Evolutionary conservation across 2,797 vertebrate genomes (phyloP).

Genomic region (Karalla daura): DNA sequence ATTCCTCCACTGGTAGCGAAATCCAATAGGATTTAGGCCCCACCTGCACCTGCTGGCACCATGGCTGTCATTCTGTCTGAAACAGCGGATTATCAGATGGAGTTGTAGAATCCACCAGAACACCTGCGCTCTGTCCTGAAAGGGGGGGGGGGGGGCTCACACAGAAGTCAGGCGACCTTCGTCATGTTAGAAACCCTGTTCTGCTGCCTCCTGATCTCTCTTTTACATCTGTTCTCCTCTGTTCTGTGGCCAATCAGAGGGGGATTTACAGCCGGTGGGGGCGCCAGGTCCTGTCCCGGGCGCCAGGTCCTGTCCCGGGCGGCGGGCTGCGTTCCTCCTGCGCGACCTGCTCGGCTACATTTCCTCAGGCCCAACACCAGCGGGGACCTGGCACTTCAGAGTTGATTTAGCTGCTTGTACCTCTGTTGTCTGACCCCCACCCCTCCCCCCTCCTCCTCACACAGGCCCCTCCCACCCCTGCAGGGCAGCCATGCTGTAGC

Average conservation of each 20-base stretch:
- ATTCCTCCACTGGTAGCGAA: too few relatives aligned
- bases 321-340: constrained; percentile 62
- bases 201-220: constrained; percentile 61
- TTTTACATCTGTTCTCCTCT: constrained; percentile 65
- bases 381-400: constrained; percentile 71
- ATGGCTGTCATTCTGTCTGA: too few relatives aligned
- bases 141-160: neutral
- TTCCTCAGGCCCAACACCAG: constrained; percentile 58
- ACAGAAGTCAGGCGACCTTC: constrained; percentile 37
- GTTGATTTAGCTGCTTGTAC: constrained; percentile 71
- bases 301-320: constrained; percentile 49
- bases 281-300: constrained; percentile 37
- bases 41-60: too few relatives aligned
- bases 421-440: constrained; percentile 67
- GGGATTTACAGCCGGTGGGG: constrained; percentile 62
- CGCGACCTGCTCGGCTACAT: constrained; percentile 65
- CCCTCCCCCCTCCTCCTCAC: constrained; percentile 62
- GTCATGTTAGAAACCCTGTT: constrained; percentile 56
- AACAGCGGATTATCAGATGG: too few relatives aligned
- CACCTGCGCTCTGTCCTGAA: neutral
- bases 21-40: constrained; percentile 46
- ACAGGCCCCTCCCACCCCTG: constrained; percentile 47
- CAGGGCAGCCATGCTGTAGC: constrained; percentile 66
- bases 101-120: too few relatives aligned
- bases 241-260: constrained; percentile 65